Percentiles rank a stretch among this genome's conserved stretches.
Conservation (phyloP, 2,113 vertebrate genomes). For the Atlantisia rogersi region DNA sequence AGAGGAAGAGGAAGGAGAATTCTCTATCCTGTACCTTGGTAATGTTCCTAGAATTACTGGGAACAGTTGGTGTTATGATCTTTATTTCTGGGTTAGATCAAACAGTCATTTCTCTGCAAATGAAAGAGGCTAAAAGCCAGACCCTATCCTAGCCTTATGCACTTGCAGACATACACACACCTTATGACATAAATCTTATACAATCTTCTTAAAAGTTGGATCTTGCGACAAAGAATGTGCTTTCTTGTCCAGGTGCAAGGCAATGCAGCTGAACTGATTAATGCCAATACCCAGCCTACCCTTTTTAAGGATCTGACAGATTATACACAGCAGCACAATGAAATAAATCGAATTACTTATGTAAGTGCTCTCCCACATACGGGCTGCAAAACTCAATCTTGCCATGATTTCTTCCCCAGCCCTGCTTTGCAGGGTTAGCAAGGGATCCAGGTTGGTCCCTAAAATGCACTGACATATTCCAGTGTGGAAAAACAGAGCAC, state of each 20-base stretch:
- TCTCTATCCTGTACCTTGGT: fast-evolving
- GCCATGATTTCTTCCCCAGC: not conserved
- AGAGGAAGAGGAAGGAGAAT: not conserved
- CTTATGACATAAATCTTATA: not conserved
- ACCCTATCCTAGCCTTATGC: not conserved
- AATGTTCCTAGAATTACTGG: not conserved
- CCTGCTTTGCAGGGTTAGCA: not conserved
- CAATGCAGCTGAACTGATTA: not conserved
- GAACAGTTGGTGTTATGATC: slow-evolving; percentile 19
- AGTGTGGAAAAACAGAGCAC: not conserved
- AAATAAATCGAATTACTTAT: not conserved
- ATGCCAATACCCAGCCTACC: not conserved
- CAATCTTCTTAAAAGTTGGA: not conserved
- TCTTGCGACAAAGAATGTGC: not conserved
- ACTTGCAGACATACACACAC: not conserved
- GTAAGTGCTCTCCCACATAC: not conserved
- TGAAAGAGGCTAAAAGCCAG: slow-evolving; percentile 10
- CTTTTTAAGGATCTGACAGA: not conserved
- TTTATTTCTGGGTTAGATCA: slow-evolving; percentile 29
- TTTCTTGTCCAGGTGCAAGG: not conserved
- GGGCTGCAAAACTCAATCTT: not conserved
- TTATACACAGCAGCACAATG: not conserved
- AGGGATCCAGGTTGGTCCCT: not conserved
- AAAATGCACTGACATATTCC: slow-evolving; percentile 8
- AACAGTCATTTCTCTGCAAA: slow-evolving; percentile 28